Conservation (phyloP, 2,113 vertebrate genomes). For the Xyliphius kryptos region DNA sequence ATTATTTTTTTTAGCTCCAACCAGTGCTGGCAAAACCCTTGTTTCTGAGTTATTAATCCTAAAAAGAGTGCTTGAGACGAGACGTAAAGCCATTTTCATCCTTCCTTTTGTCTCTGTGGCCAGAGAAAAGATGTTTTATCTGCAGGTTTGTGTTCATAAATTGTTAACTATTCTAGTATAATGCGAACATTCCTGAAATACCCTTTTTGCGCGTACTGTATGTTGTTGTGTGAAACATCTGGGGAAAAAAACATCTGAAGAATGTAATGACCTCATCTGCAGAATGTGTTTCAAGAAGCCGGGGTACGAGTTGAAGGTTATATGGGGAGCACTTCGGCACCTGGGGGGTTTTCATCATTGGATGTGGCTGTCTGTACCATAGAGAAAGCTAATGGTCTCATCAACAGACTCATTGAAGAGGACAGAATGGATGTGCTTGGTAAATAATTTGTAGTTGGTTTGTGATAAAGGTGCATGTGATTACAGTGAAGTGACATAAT, state of each 20-base stretch:
- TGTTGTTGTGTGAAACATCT: neutral
- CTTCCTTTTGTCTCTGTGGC: conserved; percentile 95
- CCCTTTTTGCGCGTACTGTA: neutral
- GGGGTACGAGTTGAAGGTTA: conserved; percentile 86
- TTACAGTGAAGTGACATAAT: neutral
- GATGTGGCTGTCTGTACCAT: conserved; percentile 96
- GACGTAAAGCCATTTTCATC: conserved; percentile 89
- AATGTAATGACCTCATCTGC: conserved; percentile 7
- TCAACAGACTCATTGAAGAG: conserved; percentile 93
- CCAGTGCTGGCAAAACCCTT: conserved; percentile 94
- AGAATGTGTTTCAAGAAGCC: conserved; percentile 87
- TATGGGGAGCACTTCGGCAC: conserved; percentile 82
- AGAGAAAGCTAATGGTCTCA: conserved; percentile 89
- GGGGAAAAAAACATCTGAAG: neutral
- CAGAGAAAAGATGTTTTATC: conserved; percentile 91
- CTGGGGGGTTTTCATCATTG: conserved; percentile 71
- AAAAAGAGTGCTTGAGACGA: conserved; percentile 86
- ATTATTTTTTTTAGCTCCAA: conserved; percentile 72
- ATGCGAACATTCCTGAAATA: neutral
- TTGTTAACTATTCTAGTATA: conserved; percentile 12
- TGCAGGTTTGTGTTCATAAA: conserved; percentile 70
- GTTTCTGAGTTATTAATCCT: conserved; percentile 90
- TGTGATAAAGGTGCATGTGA: neutral
- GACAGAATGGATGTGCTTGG: conserved; percentile 77
- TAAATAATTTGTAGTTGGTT: conserved; percentile 50